Conservation (phyloP, 2,888 invertebrate species). For the Drosophila falleni region DNA sequence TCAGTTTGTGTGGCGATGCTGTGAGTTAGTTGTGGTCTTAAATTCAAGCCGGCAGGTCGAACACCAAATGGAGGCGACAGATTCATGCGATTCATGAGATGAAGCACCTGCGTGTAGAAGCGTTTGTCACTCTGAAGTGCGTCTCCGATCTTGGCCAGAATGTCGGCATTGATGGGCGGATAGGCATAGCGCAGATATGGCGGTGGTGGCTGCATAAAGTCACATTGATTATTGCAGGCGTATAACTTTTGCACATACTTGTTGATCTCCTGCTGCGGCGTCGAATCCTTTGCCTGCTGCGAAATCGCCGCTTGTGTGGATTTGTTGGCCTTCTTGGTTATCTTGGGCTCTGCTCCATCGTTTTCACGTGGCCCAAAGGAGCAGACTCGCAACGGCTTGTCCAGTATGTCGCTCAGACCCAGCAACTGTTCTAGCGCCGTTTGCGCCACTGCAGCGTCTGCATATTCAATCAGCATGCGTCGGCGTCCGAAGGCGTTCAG, state of each 20-base stretch:
- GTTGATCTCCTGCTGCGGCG: slow-evolving; percentile 74
- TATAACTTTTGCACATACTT: slow-evolving; percentile 87
- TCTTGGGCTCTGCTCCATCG: not conserved
- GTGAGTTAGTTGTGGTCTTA: slow-evolving; percentile 17
- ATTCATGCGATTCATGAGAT: slow-evolving; percentile 98
- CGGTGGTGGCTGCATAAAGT: slow-evolving; percentile 91
- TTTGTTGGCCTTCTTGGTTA: slow-evolving; percentile 41
- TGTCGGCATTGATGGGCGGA: slow-evolving; percentile 90
- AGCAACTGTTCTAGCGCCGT: slow-evolving; percentile 65
- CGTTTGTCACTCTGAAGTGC: slow-evolving; percentile 91
- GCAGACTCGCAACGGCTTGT: slow-evolving; percentile 62
- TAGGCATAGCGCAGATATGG: slow-evolving; percentile 92
- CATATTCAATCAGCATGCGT: slow-evolving; percentile 71
- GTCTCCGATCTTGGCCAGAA: slow-evolving; percentile 92
- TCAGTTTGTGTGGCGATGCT: slow-evolving; percentile 77
- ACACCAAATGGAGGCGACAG: slow-evolving; percentile 92
- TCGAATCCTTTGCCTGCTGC: slow-evolving; percentile 27
- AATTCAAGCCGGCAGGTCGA: slow-evolving; percentile 34
- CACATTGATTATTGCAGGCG: slow-evolving; percentile 87
- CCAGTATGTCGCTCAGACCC: slow-evolving; percentile 46
- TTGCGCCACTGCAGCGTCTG: slow-evolving; percentile 48
- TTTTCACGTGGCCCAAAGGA: slow-evolving; percentile 46
- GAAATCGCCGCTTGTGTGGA: slow-evolving; percentile 48
- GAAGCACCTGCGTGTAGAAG: slow-evolving; percentile 94
- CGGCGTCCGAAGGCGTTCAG: slow-evolving; percentile 72